Evolutionary conservation across 2,888 invertebrate species (phyloP).

Genomic region (Coleophora flavipennella): DNA sequence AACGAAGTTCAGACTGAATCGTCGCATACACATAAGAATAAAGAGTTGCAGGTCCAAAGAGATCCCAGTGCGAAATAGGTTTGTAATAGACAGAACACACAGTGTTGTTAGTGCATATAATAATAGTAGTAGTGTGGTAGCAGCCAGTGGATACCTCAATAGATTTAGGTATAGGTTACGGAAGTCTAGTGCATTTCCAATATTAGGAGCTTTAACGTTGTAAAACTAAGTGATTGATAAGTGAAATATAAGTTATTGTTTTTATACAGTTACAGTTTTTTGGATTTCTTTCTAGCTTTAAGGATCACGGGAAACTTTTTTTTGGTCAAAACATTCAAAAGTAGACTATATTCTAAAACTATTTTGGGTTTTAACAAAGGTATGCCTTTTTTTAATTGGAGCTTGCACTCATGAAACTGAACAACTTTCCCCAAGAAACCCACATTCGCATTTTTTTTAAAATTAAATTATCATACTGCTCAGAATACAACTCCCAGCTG

Average conservation of each 20-base stretch:
- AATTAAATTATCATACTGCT: too few species aligned
- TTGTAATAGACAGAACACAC: slow-evolving; percentile 16
- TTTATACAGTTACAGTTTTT: slow-evolving; percentile 1
- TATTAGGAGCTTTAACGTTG: slow-evolving; percentile 52
- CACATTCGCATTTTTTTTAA: too few species aligned
- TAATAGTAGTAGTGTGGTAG: slow-evolving; percentile 24
- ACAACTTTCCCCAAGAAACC: too few species aligned
- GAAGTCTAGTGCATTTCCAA: slow-evolving; percentile 41
- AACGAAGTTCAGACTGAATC: slow-evolving; percentile 14
- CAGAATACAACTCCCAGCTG: too few species aligned
- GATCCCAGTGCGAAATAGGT: slow-evolving; percentile 10
- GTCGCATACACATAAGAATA: slow-evolving; percentile 41
- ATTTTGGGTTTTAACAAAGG: too few species aligned
- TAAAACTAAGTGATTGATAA: slow-evolving; percentile 23
- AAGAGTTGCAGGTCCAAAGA: slow-evolving; percentile 43
- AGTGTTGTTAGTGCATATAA: slow-evolving; percentile 13
- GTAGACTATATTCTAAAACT: too few species aligned
- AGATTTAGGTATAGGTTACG: slow-evolving; percentile 57
- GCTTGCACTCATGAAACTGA: too few species aligned
- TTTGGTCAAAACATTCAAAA: too few species aligned
- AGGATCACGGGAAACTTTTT: too few species aligned
- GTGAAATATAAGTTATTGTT: slow-evolving; percentile 25
- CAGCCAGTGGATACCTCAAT: slow-evolving; percentile 50
- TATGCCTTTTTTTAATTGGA: too few species aligned
- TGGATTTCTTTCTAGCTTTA: background rate